Conservation (phyloP, 2,797 vertebrate genomes). For the Echeneis naucrates region DNA sequence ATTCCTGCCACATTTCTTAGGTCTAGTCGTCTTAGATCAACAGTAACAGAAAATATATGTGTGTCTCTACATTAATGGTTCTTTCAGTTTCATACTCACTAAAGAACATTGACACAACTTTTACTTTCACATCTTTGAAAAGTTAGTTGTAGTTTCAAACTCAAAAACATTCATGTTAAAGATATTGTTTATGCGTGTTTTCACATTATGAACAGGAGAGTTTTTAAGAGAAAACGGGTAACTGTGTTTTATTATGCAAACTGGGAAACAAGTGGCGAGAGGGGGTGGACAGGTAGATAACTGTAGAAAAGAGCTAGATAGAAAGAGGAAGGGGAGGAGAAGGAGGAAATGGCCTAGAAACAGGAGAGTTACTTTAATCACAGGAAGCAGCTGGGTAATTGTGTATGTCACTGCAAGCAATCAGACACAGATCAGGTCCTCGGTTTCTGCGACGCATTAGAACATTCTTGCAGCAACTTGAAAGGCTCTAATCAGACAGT, state of each 20-base stretch:
- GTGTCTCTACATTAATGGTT: not conserved
- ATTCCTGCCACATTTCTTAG: conserved; percentile 1
- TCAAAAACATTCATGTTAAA: not conserved
- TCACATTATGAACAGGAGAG: not conserved
- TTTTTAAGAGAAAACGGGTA: conserved; percentile 19
- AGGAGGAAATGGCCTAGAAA: conserved; percentile 63
- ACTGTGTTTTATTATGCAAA: conserved; percentile 28
- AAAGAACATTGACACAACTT: not conserved
- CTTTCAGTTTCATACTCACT: not conserved
- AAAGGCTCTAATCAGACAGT: conserved; percentile 67
- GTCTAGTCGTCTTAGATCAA: too few species aligned
- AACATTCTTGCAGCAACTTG: conserved; percentile 51
- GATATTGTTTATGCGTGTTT: not conserved
- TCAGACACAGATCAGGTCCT: conserved; percentile 56
- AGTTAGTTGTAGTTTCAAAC: not conserved
- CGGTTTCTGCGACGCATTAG: conserved; percentile 45
- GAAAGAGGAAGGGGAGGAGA: conserved; percentile 22
- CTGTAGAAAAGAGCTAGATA: conserved; percentile 22
- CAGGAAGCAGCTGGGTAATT: conserved; percentile 75
- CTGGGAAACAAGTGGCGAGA: conserved; percentile 19
- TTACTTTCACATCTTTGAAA: not conserved
- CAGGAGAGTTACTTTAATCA: conserved; percentile 74
- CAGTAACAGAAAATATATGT: not conserved
- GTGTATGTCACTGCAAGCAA: conserved; percentile 71
- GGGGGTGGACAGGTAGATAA: conserved; percentile 56